Evolutionary conservation across 2,113 vertebrate genomes (phyloP).

Genomic region (Planiliza haematocheilus): DNA sequence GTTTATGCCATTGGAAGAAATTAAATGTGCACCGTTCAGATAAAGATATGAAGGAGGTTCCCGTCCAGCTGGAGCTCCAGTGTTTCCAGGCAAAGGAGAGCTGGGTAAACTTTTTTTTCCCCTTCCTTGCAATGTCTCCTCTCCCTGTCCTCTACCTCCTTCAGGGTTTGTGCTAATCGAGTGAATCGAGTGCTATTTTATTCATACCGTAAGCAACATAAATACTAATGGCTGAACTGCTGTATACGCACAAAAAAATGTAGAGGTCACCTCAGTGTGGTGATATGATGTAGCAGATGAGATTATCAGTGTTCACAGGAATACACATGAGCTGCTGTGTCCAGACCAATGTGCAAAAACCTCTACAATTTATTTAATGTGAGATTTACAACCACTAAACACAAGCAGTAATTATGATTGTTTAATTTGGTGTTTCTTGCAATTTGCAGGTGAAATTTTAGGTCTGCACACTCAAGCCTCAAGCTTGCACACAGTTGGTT

Average conservation of each 20-base stretch:
- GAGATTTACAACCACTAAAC: no score
- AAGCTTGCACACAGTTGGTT: no score
- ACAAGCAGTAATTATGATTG: no score
- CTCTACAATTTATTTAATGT: no score
- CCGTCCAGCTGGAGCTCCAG: conserved; percentile 21
- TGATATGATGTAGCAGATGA: not conserved
- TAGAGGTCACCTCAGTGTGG: conserved; percentile 18
- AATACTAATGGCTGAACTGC: conserved; percentile 17
- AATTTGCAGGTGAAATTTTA: no score
- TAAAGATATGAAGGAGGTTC: no score
- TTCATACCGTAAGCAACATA: conserved; percentile 13
- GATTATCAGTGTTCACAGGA: conserved; percentile 15
- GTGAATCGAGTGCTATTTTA: conserved; percentile 8
- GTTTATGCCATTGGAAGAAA: no score
- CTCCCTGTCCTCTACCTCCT: not conserved
- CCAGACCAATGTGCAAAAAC: not conserved
- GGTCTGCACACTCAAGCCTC: no score
- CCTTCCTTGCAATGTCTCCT: no score
- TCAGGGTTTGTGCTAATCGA: conserved; percentile 11
- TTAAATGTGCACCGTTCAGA: no score
- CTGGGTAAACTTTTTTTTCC: not conserved
- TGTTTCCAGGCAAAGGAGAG: conserved; percentile 35
- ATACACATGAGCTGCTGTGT: not conserved
- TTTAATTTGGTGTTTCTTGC: no score
- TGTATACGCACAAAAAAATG: conserved; percentile 3